Base-by-base conservation (phyloP, 1,140 invertebrate species). In the Rhynchophorus ferrugineus region DNA sequence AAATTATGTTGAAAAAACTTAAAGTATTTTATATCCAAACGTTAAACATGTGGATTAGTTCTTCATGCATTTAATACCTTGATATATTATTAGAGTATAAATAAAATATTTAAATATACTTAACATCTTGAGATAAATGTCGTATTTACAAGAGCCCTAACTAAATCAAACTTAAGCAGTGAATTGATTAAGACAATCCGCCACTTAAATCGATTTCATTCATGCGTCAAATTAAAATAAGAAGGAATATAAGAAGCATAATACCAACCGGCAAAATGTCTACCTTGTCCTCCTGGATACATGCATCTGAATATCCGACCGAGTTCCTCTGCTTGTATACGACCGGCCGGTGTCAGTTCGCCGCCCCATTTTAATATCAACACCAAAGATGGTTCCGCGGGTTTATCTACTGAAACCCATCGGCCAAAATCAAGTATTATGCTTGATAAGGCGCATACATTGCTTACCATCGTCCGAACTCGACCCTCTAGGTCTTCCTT, bases 281-380 rank as follows among this genome's bases (percentile, higher is more conserved):
- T 81, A 72, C 87, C 87, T 80, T 91, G 87, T 61, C 87, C 87
- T 19, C 87, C 87, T 7, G 87, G 96, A 75, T 99, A 99, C 85
- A 99, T 95, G 78, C 95, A 98, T 44, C 97, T 82, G 74, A 99
- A 99, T 63, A 98, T 95, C 57, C 94, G 80, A 3, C 97, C 97
- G 21, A 99, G 71, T 71, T 98, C 93, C 75, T 98, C 95, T 2
- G 96, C 95, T 74, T 98, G 95, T 19, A 95, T 88, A 47, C 91
- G 79, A 13, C 96, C 96, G 0, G 94, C 93, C 1, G 95, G 93
- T n/a, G 97, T 99, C 60, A 99, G 71, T 73, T 99, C 97, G 22
- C 97, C 96, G 48, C 96, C 97, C 96, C 97, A 99, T 76, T 99
- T 99, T 20, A 99, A 74, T 57, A 99, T 98, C 29, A 99, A 74